phyloP scores from a whole-genome alignment of 1,140 invertebrate species.

The Trypoxylus dichotomus region DNA sequence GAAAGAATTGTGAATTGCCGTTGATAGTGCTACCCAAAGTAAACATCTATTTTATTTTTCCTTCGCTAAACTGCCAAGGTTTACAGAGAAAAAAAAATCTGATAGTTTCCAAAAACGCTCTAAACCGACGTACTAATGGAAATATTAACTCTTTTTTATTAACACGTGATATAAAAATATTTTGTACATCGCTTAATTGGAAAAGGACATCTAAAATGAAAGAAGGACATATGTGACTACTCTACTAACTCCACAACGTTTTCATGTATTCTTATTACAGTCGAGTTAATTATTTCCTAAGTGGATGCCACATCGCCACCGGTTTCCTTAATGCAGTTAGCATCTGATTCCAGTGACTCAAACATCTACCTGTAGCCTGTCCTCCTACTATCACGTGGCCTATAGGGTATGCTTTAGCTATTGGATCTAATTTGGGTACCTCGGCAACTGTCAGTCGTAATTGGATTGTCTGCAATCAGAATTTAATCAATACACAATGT shows the following conservation, averaged over 20 bases:
- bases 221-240: conserved; percentile 12
- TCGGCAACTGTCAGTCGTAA: conserved; percentile 66
- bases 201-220: conserved; percentile 15
- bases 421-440: conserved; percentile 33
- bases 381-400: conserved; percentile 75
- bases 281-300: conserved; percentile 62
- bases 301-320: conserved; percentile 82
- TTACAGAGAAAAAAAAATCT: background rate
- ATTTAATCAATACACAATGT: background rate
- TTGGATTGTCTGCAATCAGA: conserved; percentile 65
- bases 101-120: background rate
- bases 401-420: conserved; percentile 57
- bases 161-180: background rate
- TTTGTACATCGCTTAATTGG: background rate
- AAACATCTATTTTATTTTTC: background rate
- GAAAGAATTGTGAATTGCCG: background rate
- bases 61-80: too few relatives aligned
- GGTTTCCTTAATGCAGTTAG: conserved; percentile 76
- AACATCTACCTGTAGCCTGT: conserved; percentile 66
- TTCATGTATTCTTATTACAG: background rate
- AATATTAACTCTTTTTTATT: background rate
- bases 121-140: background rate
- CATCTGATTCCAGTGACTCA: conserved; percentile 86
- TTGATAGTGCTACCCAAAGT: background rate
- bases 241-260: background rate